Base-by-base conservation (phyloP, 2,113 vertebrate genomes). In the Elanus axillaris region DNA sequence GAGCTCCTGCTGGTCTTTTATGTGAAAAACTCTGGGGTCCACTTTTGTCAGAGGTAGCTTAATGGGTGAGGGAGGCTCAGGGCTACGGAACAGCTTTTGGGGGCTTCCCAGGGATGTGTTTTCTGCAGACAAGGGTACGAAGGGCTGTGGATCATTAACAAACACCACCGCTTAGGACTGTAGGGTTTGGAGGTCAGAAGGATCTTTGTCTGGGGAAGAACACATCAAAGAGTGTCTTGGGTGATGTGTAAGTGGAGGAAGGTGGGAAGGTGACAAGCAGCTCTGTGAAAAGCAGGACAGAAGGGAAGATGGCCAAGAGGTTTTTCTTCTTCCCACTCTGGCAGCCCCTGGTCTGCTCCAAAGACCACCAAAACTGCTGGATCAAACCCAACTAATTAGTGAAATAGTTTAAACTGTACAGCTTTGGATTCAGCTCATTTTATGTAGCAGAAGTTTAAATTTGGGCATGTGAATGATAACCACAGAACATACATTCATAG, bases 81-180 rank as follows among this genome's bases (percentile, higher is more conserved):
- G 58, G 29, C 22, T 71, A 10, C 4, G 4, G 19, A 47, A 26
- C 0, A 1, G 36, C 3, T 13, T 27, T 38, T 7, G 3, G 34
- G 48, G 48, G 36, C 3, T 68, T 36, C 13, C 10, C 79, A 55
- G 60, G 27, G 64, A 2, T 27, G 48, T 38, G 18, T 50, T 3
- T 43, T 64, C 68, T 69, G 85, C 77, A 62, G 64, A 2, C 5
- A 43, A 58, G 36, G 60, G 45, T 45, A 34, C 4, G 3, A 20
- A 48, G 58, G 42, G 21, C 22, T 0, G 1, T 1, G 5, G 59
- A 4, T 26, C 38, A 2, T 26, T 21, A 32, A 38, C 9, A 59
- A 67, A 45, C 23, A 16, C 0, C 78, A 18, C 16, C 22, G 31
- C 38, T n/a, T 34, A 16, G 80, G 40, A 0, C 20, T 18, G 21